Conservation (phyloP, 2,113 vertebrate species). For the Halcyon malimbica region DNA sequence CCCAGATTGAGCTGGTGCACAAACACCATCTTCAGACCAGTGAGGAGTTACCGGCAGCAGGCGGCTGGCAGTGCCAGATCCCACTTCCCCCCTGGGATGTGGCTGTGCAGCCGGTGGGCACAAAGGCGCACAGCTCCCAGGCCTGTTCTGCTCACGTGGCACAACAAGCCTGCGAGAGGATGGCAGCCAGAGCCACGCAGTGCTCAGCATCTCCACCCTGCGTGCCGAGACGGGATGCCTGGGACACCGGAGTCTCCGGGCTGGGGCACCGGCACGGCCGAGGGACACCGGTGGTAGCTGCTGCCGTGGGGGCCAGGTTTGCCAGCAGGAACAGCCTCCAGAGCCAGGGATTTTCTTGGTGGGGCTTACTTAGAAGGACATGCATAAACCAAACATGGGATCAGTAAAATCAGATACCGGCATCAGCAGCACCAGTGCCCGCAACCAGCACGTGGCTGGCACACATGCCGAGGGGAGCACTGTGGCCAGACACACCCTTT, state of each 20-base stretch:
- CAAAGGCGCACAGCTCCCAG: rapidly evolving
- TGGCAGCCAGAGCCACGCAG: rapidly evolving
- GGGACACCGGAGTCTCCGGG: rapidly evolving
- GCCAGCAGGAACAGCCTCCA: background rate
- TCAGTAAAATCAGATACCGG: rapidly evolving
- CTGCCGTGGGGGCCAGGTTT: rapidly evolving
- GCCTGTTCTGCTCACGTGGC: background rate
- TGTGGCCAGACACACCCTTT: background rate
- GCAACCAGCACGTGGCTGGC: rapidly evolving
- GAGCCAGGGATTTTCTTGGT: background rate
- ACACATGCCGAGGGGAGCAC: background rate
- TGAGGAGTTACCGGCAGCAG: background rate
- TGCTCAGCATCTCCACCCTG: background rate
- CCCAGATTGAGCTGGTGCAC: rapidly evolving
- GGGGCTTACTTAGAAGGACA: background rate
- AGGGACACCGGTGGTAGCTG: rapidly evolving
- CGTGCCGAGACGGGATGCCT: background rate
- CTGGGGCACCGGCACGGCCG: rapidly evolving
- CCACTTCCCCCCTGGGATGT: background rate
- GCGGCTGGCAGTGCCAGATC: background rate
- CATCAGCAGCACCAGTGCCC: rapidly evolving
- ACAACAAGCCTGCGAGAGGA: background rate
- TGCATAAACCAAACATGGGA: rapidly evolving
- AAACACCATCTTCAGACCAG: background rate
- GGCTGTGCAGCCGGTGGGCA: background rate